Conservation (phyloP, 2,113 vertebrate species). For the Carettochelys insculpta region DNA sequence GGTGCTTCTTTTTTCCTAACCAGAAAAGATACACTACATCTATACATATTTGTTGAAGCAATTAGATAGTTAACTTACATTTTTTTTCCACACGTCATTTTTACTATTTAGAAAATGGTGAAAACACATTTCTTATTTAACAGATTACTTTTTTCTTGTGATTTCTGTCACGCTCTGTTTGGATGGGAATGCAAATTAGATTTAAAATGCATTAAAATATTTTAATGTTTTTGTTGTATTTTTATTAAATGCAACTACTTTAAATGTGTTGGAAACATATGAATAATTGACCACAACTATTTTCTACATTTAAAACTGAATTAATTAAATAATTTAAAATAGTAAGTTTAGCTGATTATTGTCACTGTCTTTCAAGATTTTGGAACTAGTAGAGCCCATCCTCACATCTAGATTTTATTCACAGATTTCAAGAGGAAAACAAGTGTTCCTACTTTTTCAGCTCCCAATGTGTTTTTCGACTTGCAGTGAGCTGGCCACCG, state of each 20-base stretch:
- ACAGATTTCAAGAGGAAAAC: background rate
- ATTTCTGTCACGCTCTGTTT: background rate
- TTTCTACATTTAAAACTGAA: background rate
- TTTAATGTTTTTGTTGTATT: background rate
- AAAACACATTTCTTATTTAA: background rate
- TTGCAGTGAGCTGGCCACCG: background rate
- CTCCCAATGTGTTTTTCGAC: background rate
- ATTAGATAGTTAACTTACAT: background rate
- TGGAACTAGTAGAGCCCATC: background rate
- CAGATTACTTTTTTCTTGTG: background rate
- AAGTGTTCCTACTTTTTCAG: background rate
- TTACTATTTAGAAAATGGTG: background rate
- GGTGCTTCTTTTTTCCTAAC: background rate
- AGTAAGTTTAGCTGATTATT: background rate
- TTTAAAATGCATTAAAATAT: background rate
- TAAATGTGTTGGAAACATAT: background rate
- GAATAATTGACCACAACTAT: background rate
- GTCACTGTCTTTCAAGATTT: background rate
- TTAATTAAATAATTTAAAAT: background rate
- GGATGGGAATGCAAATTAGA: background rate
- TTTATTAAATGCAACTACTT: background rate
- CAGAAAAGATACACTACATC: background rate
- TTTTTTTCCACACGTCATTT: background rate
- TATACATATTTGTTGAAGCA: background rate
- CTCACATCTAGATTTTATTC: background rate